phyloP scores from a whole-genome alignment of 2,888 invertebrate genomes.

The Chouioia cunea region DNA sequence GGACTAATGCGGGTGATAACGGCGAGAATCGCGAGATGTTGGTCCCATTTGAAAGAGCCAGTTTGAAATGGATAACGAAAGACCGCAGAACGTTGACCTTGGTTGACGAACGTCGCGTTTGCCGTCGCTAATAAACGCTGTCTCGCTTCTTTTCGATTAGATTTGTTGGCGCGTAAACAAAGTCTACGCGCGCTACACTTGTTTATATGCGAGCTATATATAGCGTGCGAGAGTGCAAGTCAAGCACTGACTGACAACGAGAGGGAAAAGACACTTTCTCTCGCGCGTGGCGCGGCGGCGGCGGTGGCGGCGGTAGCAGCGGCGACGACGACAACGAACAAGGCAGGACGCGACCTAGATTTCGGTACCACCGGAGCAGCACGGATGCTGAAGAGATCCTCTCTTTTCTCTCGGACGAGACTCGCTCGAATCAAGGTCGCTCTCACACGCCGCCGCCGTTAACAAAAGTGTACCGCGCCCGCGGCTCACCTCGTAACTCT shows the following conservation, averaged over 20 bases:
- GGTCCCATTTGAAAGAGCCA: too few species aligned
- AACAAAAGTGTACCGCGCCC: too few species aligned
- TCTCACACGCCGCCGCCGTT: conserved; percentile 59
- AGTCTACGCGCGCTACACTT: too few species aligned
- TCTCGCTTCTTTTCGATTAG: too few species aligned
- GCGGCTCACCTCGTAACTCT: too few species aligned
- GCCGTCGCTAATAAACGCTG: too few species aligned
- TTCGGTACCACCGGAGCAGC: conserved; percentile 57
- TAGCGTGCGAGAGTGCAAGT: neutral
- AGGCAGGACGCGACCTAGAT: conserved; percentile 62
- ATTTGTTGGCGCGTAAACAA: too few species aligned
- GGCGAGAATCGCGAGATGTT: too few species aligned
- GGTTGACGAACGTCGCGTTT: too few species aligned
- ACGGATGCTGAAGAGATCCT: conserved; percentile 56
- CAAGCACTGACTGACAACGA: conserved; percentile 42
- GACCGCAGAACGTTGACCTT: too few species aligned
- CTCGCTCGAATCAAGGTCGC: conserved; percentile 63
- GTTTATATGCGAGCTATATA: neutral
- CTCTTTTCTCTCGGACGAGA: conserved; percentile 20
- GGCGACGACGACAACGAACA: conserved; percentile 11
- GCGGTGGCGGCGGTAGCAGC: conserved; percentile 6
- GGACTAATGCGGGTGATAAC: too few species aligned
- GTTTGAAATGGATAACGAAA: too few species aligned
- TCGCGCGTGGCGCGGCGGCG: conserved; percentile 41
- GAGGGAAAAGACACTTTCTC: conserved; percentile 64